Conservation (phyloP, 2,797 vertebrate genomes). For the Danionella dracula region DNA sequence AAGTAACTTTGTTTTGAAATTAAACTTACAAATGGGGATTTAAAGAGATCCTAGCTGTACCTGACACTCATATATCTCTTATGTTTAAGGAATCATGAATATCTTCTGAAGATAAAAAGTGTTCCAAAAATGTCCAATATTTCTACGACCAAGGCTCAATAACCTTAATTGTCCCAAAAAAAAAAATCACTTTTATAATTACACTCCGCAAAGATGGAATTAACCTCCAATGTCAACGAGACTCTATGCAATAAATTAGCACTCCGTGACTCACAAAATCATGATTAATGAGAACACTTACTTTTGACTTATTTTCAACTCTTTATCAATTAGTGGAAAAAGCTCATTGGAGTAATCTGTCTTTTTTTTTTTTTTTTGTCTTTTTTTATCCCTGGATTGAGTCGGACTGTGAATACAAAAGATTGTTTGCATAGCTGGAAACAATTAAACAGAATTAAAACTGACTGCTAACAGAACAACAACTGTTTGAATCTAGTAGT, state of each 20-base stretch:
- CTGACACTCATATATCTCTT: too few species aligned
- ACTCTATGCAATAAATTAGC: slow-evolving; percentile 45
- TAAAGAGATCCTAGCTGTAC: too few species aligned
- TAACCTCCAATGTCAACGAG: slow-evolving; percentile 37
- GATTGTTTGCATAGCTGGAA: slow-evolving; percentile 21
- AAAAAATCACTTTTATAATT: slow-evolving; percentile 17
- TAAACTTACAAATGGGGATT: too few species aligned
- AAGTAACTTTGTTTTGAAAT: too few species aligned
- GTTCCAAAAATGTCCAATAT: too few species aligned
- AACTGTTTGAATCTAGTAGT: neutral
- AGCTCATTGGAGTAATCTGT: slow-evolving; percentile 17
- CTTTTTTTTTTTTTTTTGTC: slow-evolving; percentile 13
- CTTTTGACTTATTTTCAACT: slow-evolving; percentile 42
- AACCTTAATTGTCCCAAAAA: slow-evolving; percentile 40
- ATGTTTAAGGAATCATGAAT: too few species aligned
- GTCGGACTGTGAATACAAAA: slow-evolving; percentile 1
- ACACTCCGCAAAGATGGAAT: slow-evolving; percentile 37
- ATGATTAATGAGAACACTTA: slow-evolving; percentile 59
- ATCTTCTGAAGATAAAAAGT: too few species aligned
- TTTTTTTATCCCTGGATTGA: slow-evolving; percentile 19
- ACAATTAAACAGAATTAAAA: slow-evolving; percentile 6
- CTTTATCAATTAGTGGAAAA: slow-evolving; percentile 30
- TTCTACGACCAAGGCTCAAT: slow-evolving; percentile 25
- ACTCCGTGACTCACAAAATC: slow-evolving; percentile 48
- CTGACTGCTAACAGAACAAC: neutral